Conservation (phyloP, 2,113 vertebrate species). For the Mandrillus leucophaeus region DNA sequence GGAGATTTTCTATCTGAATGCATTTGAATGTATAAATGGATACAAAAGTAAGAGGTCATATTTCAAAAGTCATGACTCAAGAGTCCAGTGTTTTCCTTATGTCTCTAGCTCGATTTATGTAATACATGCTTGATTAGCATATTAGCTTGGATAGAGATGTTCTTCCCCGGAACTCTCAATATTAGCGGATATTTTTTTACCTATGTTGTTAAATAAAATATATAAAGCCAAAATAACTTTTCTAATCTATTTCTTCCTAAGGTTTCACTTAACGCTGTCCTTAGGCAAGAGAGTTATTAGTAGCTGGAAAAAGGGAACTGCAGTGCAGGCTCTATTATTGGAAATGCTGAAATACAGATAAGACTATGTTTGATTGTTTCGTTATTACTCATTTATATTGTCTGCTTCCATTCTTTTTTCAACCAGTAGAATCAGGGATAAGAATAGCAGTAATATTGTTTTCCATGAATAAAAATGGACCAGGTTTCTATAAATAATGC, state of each 20-base stretch:
- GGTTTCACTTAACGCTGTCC: not conserved
- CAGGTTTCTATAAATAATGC: slow-evolving; percentile 59
- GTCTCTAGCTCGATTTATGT: not conserved
- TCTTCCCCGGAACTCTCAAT: slow-evolving; percentile 11
- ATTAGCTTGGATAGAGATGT: slow-evolving; percentile 31
- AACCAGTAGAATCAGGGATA: slow-evolving; percentile 39
- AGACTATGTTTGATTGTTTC: not conserved
- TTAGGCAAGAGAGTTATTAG: slow-evolving; percentile 17
- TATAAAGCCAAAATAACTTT: slow-evolving; percentile 45
- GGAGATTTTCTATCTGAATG: not conserved
- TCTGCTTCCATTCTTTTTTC: slow-evolving; percentile 13
- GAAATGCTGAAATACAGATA: slow-evolving; percentile 48
- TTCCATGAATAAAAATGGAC: slow-evolving; percentile 45
- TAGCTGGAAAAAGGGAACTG: not conserved
- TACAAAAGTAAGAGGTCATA: not conserved
- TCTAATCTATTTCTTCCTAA: not conserved
- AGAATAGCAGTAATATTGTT: slow-evolving; percentile 51
- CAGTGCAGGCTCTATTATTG: not conserved
- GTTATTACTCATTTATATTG: slow-evolving; percentile 36
- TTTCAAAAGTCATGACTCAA: not conserved
- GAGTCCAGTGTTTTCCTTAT: not conserved
- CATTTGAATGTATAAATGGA: not conserved
- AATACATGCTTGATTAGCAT: not conserved
- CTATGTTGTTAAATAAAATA: slow-evolving; percentile 41
- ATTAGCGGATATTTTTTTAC: not conserved